A percentile compares a stretch with the other conserved stretches of the same genome.
These are phyloP conservation scores for Leptopilina drosophilae DNA, from an alignment of 2,888 invertebrate species.

Conservation along the genomic window DNA sequence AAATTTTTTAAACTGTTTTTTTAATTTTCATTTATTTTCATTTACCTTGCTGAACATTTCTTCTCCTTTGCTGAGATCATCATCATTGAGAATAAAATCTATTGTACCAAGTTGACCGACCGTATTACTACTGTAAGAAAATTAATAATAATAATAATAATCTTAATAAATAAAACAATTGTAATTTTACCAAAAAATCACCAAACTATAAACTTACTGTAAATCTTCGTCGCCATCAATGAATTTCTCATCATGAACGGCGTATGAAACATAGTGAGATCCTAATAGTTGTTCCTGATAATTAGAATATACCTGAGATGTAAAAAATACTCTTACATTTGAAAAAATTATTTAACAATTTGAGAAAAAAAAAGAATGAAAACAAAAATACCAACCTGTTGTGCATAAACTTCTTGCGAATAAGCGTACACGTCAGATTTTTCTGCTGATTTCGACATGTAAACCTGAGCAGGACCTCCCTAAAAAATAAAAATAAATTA, in stretches of 20 bases:
- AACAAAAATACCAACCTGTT: slow-evolving; percentile 42
- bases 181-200: slow-evolving; percentile 6
- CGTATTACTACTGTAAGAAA: slow-evolving; percentile 65
- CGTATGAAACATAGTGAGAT: slow-evolving; percentile 81
- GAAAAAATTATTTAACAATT: slow-evolving; percentile 21
- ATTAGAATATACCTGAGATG: slow-evolving; percentile 65
- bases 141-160: neutral
- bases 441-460: slow-evolving; percentile 48
- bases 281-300: slow-evolving; percentile 83
- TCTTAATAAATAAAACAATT: neutral
- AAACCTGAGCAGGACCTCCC: slow-evolving; percentile 51
- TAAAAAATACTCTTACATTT: slow-evolving; percentile 28
- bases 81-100: slow-evolving; percentile 78
- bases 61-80: slow-evolving; percentile 77
- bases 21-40: neutral
- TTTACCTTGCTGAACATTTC: slow-evolving; percentile 82
- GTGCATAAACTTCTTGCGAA: slow-evolving; percentile 45
- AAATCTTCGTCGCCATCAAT: slow-evolving; percentile 80
- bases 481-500: slow-evolving; percentile 20
- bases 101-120: slow-evolving; percentile 72
- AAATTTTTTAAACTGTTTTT: neutral
- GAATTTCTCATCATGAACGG: slow-evolving; percentile 82
- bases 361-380: slow-evolving; percentile 4
- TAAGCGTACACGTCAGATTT: slow-evolving; percentile 51
- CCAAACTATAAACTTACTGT: slow-evolving; percentile 75